Evolutionary conservation across 1,140 invertebrate species (phyloP).

Genomic region (Drosophila bifasciata): DNA sequence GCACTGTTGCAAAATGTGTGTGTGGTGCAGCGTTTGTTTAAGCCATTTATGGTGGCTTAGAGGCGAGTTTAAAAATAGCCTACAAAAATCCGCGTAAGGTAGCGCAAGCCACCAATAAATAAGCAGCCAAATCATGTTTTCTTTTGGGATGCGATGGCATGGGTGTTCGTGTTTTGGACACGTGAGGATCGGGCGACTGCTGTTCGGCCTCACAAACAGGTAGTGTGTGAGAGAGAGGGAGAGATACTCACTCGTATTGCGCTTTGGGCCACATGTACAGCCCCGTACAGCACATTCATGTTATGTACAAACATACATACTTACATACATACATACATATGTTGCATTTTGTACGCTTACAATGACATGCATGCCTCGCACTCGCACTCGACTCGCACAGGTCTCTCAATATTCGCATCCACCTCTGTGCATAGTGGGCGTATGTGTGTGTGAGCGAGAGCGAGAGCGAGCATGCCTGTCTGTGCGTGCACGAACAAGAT

Average conservation of each 20-base stretch:
- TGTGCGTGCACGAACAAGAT: constrained; percentile 67
- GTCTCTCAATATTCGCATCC: constrained; percentile 53
- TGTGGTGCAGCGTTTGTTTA: not conserved
- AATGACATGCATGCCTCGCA: constrained; percentile 8
- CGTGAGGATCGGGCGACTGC: constrained; percentile 46
- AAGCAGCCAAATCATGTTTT: too few relatives aligned
- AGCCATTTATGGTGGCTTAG: constrained; percentile 52
- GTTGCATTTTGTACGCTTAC: constrained; percentile 57
- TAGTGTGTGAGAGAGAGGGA: too few relatives aligned
- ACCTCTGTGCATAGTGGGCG: constrained; percentile 49
- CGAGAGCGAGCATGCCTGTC: constrained; percentile 12
- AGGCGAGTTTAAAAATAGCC: constrained; percentile 58
- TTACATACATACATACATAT: too few relatives aligned
- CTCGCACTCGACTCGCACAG: constrained; percentile 5
- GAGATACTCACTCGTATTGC: not conserved
- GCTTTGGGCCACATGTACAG: constrained; percentile 48
- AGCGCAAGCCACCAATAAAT: not conserved
- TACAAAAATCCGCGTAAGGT: constrained; percentile 55
- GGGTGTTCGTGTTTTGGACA: constrained; percentile 9
- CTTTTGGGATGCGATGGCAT: not conserved
- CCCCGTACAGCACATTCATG: constrained; percentile 44
- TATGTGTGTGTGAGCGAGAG: constrained; percentile 16
- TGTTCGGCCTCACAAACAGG: constrained; percentile 31
- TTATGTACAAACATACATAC: too few relatives aligned
- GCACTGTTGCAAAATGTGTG: constrained; percentile 35